These are phyloP conservation scores for Cistogaster globosa DNA, from an alignment of 2,888 invertebrate genomes.

Conservation along the genomic window DNA sequence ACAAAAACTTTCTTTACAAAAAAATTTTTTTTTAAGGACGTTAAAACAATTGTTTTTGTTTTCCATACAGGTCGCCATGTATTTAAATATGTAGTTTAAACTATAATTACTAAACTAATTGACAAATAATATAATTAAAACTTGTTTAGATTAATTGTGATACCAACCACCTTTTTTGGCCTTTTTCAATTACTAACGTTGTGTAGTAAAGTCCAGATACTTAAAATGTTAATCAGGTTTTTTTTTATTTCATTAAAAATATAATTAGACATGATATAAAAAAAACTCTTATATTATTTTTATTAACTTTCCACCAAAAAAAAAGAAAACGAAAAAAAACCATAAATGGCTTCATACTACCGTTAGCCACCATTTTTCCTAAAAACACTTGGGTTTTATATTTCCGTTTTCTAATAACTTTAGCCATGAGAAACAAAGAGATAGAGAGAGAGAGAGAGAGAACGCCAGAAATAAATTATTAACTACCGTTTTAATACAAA, in stretches of 20 bases:
- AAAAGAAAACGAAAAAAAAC: background rate
- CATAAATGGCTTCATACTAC: constrained; percentile 48
- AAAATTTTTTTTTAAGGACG: no score
- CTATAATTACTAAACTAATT: background rate
- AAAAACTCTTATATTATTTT: constrained; percentile 8
- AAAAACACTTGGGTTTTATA: background rate
- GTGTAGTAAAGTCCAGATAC: background rate
- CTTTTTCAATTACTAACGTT: background rate
- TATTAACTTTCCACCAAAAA: constrained; percentile 45
- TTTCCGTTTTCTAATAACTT: constrained; percentile 32
- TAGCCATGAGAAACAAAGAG: background rate
- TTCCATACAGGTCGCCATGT: background rate
- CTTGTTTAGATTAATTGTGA: background rate
- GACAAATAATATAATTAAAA: background rate
- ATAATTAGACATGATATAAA: constrained; percentile 60
- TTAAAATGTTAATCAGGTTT: constrained; percentile 28
- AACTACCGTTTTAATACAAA: constrained; percentile 18
- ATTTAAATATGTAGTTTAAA: background rate
- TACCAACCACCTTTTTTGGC: background rate
- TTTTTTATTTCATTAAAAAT: constrained; percentile 39
- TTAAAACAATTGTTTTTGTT: no score
- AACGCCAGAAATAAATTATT: background rate
- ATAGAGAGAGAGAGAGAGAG: background rate
- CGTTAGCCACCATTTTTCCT: constrained; percentile 41
- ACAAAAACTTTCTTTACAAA: no score